Base-by-base conservation (phyloP, 1,140 invertebrate species). In the Achatina immaculata region DNA sequence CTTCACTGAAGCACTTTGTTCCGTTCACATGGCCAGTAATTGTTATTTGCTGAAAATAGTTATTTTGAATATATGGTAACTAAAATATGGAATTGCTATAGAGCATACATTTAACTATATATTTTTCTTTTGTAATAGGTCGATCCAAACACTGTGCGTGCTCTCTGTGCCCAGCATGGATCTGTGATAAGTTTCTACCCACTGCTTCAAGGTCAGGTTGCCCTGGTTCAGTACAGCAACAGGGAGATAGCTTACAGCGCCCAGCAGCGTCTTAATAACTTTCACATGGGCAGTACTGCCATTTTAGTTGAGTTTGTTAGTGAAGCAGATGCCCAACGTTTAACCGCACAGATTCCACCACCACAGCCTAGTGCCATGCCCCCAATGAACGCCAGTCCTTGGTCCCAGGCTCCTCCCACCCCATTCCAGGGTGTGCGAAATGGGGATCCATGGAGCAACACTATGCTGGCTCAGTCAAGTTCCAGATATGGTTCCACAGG, bases 181-280 rank as follows among this genome's bases (percentile, higher is more conserved):
- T 96, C 97, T 14, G 93, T 99, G 84, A 94, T 95, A 88, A 96
- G 95, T 92, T 99, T 99, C 93, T 96, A 98, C 89, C 93, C 98
- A 87, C 97, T 96, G 92, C 93, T 98, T 86, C 96, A 96, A 92
- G 96, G 97, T 92, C 96, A 96, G 87, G 95, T 97, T 90, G 97
- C 97, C 83, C 93, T 99, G 82, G 96, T 97, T 85, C 96, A 96
- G 91, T 99, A 99, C 92, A 94, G 95, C 51, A 94, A 95, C 58
- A 94, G 95, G 83, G 97, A 98, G 90, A 97, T 98, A 93, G 96
- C 97, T 84, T 95, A 94, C 87, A 99, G 98, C 95, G 98, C 97
- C 88, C 97, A 98, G 93, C 95, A 95, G 90, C 95, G 96, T 69
- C 93, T 99, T 84, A 98, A 99, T 92, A 97, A 97, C 91, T 98